Evolutionary conservation across 2,113 vertebrate species (phyloP).

Genomic region (Rissa tridactyla): DNA sequence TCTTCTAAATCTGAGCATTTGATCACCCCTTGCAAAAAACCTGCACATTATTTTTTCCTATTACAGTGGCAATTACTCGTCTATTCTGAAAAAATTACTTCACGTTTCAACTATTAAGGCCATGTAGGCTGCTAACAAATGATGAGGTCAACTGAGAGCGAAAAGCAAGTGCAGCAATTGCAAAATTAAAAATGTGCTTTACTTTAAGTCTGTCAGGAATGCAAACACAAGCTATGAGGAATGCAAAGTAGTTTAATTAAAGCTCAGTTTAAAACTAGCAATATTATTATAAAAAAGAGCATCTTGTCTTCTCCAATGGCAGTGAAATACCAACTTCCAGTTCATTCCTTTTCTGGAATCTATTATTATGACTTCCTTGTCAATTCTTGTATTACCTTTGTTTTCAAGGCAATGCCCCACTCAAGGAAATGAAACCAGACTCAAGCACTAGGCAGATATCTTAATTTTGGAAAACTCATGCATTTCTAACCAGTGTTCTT

Average conservation of each 20-base stretch:
- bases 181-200: conserved; percentile 22
- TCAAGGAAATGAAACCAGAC: neutral
- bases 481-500: neutral
- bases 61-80: neutral
- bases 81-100: neutral
- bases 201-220: neutral
- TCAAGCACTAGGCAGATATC: neutral
- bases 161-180: neutral
- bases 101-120: neutral
- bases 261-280: neutral
- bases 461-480: neutral
- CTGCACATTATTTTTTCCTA: neutral
- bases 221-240: neutral
- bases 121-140: neutral
- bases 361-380: neutral
- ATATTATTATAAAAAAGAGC: neutral
- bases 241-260: neutral
- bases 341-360: neutral
- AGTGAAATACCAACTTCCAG: neutral
- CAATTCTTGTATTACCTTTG: neutral
- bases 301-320: neutral
- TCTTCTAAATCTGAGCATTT: neutral
- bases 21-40: neutral
- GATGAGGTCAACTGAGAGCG: neutral
- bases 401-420: neutral